Evolutionary conservation across 2,888 invertebrate species (phyloP), one percentile per base, ranked within the genome.

Genomic region (Nemurella pictetii): DNA sequence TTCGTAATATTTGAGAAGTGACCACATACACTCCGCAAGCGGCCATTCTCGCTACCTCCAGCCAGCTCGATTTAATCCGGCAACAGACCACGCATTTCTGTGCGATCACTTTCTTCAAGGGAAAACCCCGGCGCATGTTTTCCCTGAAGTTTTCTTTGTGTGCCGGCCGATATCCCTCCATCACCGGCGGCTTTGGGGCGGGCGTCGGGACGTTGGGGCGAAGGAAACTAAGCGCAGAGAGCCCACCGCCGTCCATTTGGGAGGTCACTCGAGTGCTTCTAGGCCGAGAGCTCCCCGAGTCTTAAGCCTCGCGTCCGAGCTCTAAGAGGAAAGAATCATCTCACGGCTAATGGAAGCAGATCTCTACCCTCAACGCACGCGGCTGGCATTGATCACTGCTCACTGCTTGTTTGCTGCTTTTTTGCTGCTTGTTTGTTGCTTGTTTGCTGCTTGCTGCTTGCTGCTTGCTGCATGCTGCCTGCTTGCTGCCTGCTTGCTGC

Each of bases 211-310:
- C 35, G 35, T 4, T 35, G 35, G 35, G 12, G 12, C 55, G 55
- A 55, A 55, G 1, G 15, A 55, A 55, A 55, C 55, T 55, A 55
- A 55, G 55, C 55, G 55, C 55, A 12, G 20, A 55, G 55, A 12
- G 55, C 20, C 55, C 32, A 20, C 9, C 55, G 55, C 1, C 78
- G 28, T 78, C 78, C 78, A 78, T 78, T 78, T 78, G 78, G 78
- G 78, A 78, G 78, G 78, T n/a, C 78, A 78, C 78, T n/a, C 4
- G 78, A 78, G 78, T 78, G 78, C 29, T 28, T 77, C 25, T 1
- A 28, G 25, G 25, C 7, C 75, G n/a, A n/a, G n/a, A n/a, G n/a
- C 75, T 25, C 75, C 28, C 26, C 28, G 32, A 32, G 32, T 32
- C 32, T 55, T 55, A 55, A 55, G 15, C 20, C 55, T 2, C 15